Evolutionary conservation across 2,797 vertebrate species (phyloP).

Genomic region (Ctenopoma kingsleyae): DNA sequence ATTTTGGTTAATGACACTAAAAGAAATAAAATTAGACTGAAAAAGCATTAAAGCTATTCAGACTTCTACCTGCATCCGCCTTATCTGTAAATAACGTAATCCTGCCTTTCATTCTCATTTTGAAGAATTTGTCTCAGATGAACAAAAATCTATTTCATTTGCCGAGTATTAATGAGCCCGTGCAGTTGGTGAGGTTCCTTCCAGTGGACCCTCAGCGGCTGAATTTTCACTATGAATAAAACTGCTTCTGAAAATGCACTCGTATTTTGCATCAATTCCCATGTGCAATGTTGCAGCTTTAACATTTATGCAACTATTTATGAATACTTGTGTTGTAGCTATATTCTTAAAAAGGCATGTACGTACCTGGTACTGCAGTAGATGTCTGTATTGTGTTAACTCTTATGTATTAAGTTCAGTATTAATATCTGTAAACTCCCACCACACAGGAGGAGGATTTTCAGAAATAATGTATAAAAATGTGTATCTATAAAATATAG

Average conservation of each 20-base stretch:
- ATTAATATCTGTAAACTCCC: constrained; percentile 75
- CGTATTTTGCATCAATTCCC: constrained; percentile 89
- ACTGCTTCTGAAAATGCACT: constrained; percentile 90
- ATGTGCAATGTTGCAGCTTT: constrained; percentile 99
- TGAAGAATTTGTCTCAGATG: constrained; percentile 55
- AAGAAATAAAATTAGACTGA: constrained; percentile 49
- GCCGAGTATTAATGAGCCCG: constrained; percentile 55
- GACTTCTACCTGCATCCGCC: constrained; percentile 90
- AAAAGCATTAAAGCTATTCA: constrained; percentile 44
- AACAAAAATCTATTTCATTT: constrained; percentile 67
- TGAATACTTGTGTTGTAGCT: constrained; percentile 97
- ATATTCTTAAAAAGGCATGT: constrained; percentile 97
- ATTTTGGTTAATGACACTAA: constrained; percentile 55
- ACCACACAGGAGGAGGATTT: constrained; percentile 44
- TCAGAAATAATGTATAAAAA: constrained; percentile 75
- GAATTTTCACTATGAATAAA: constrained; percentile 55
- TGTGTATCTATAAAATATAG: constrained; percentile 81
- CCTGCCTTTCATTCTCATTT: constrained; percentile 84
- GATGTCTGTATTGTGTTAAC: constrained; percentile 87
- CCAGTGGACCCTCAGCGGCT: constrained; percentile 22
- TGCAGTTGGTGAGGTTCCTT: constrained; percentile 29
- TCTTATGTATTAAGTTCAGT: constrained; percentile 86
- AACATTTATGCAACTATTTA: constrained; percentile 99
- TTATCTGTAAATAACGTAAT: constrained; percentile 95
- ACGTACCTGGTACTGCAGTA: constrained; percentile 91